phyloP scores from a whole-genome alignment of 2,113 vertebrate genomes.

The Gopherus evgoodei region DNA sequence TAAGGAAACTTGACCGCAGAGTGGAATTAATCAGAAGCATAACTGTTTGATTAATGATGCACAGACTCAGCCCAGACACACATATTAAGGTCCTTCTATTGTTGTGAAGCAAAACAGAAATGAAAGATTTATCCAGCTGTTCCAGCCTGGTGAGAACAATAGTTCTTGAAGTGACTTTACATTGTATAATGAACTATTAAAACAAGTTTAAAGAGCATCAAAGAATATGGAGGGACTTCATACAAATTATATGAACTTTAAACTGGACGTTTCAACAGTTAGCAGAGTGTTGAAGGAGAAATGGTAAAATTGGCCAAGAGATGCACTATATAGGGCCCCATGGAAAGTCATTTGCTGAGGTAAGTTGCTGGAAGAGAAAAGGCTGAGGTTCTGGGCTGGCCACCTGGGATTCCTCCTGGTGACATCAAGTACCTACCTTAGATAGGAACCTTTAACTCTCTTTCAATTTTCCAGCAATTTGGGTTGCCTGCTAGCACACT shows the following conservation, averaged over 20 bases:
- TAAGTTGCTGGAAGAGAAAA: background rate
- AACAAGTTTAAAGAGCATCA: background rate
- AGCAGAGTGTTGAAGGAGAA: background rate
- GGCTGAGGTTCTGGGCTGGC: background rate
- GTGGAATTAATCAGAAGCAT: background rate
- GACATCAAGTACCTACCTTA: background rate
- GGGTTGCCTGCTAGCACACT: no score
- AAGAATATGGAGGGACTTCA: background rate
- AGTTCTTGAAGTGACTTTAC: background rate
- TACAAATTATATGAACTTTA: background rate
- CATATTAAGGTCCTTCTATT: background rate
- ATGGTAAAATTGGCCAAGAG: background rate
- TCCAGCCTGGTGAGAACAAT: background rate
- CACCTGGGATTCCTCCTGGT: background rate
- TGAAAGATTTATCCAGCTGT: background rate
- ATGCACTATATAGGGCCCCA: background rate
- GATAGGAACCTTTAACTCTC: background rate
- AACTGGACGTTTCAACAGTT: background rate
- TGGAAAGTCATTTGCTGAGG: background rate
- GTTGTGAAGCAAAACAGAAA: background rate
- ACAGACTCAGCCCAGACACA: background rate
- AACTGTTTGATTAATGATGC: background rate
- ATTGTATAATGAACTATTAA: background rate
- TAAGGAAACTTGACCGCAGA: background rate
- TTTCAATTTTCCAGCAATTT: background rate